phyloP scores from a whole-genome alignment of 30 jellyfish, hydroid and myxozoan species.

The Sanderia malayensis region DNA sequence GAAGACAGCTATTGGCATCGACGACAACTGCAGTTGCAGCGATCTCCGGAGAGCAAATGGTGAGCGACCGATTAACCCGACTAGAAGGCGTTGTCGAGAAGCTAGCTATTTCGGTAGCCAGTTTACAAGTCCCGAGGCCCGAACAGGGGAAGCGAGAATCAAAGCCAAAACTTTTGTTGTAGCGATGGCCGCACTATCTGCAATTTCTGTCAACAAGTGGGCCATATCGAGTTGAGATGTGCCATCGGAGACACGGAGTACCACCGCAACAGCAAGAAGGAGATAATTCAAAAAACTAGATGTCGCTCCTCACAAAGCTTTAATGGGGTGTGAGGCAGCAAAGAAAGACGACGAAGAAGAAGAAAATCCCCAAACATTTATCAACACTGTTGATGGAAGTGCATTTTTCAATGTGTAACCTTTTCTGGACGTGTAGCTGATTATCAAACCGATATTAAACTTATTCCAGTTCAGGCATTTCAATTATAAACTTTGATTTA shows the following conservation, averaged over 20 bases:
- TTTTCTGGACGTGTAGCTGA: neutral
- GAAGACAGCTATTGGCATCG: no score
- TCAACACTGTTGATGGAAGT: neutral
- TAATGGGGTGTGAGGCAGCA: neutral
- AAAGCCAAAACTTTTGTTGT: no score
- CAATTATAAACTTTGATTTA: neutral
- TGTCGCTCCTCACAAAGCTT: neutral
- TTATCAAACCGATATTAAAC: neutral
- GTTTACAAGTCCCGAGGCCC: no score
- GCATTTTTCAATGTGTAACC: neutral
- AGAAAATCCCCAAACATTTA: neutral
- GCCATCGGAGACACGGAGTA: neutral
- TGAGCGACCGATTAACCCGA: no score
- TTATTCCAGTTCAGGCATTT: slow-evolving; percentile 10
- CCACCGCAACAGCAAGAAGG: no score
- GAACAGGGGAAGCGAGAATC: no score
- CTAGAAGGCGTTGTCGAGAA: no score
- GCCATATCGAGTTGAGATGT: neutral
- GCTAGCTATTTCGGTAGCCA: slow-evolving; percentile 2
- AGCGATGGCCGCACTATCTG: slow-evolving; percentile 1
- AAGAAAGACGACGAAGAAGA: neutral
- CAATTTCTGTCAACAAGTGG: neutral
- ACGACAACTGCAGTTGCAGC: no score
- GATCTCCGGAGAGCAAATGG: no score
- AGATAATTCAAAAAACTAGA: no score